Conservation (phyloP, 2,888 invertebrate species). For the Chydorus sphaericus region DNA sequence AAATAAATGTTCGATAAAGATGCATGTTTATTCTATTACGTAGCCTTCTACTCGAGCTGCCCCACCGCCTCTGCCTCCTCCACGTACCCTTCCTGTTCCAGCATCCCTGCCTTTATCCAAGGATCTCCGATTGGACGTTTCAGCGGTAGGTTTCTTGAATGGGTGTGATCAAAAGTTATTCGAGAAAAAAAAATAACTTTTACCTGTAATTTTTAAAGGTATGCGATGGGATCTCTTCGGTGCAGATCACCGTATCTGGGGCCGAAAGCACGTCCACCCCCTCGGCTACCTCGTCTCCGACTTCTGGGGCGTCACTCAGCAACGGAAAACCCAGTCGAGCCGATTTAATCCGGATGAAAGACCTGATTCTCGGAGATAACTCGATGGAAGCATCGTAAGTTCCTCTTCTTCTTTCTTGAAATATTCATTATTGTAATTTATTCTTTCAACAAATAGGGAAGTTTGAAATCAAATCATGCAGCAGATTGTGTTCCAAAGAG, state of each 20-base stretch:
- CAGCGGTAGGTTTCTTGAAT: constrained; percentile 16
- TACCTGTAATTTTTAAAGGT: constrained; percentile 13
- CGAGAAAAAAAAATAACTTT: background rate
- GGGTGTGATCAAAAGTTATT: background rate
- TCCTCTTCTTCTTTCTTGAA: too few species aligned
- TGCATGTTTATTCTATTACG: background rate
- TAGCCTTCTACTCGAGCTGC: background rate
- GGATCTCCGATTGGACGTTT: constrained; percentile 20
- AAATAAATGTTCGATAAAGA: too few species aligned
- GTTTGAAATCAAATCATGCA: too few species aligned
- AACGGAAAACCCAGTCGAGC: constrained; percentile 13
- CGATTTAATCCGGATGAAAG: constrained; percentile 27
- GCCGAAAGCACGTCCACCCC: constrained; percentile 15
- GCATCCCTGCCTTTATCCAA: constrained; percentile 13
- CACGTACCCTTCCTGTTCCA: constrained; percentile 10
- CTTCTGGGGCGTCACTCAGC: background rate
- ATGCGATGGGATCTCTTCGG: constrained; percentile 26
- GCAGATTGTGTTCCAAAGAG: too few species aligned
- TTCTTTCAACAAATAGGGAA: too few species aligned
- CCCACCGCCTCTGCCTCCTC: constrained; percentile 12
- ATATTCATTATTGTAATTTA: too few species aligned
- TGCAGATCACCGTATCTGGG: constrained; percentile 23
- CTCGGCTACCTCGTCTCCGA: background rate
- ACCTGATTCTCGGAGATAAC: constrained; percentile 28
- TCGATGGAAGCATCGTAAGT: constrained; percentile 32